A percentile compares a stretch with the other conserved stretches of the same genome.
Evolutionary conservation across 2,797 vertebrate genomes (phyloP).

Genomic region (Clarias platycephalus): DNA sequence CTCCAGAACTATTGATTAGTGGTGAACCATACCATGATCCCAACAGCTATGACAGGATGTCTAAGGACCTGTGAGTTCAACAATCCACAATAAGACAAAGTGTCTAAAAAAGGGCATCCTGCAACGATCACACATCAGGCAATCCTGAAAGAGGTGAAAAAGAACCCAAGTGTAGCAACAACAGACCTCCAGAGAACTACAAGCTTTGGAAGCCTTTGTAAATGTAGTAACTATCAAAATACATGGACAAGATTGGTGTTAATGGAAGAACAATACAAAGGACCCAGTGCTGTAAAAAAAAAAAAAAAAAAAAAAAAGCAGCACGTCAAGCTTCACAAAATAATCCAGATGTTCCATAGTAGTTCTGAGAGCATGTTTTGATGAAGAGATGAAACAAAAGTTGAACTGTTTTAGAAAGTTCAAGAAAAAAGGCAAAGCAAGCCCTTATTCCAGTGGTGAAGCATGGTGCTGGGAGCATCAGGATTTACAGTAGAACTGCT

Average conservation of each 20-base stretch:
- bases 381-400: background rate
- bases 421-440: background rate
- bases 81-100: background rate
- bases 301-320: background rate
- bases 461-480: background rate
- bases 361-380: background rate
- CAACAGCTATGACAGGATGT: background rate
- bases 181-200: background rate
- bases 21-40: background rate
- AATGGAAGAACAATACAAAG: background rate
- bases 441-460: background rate
- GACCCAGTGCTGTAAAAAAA: background rate
- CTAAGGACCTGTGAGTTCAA: too few species aligned
- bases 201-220: background rate
- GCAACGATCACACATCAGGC: background rate
- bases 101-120: background rate
- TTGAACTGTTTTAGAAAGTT: background rate
- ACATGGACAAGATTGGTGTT: background rate
- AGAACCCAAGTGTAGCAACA: background rate
- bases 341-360: background rate
- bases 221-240: background rate
- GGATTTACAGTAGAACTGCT: too few species aligned
- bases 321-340: background rate
- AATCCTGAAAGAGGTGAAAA: background rate
- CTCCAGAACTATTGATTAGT: background rate